Evolutionary conservation across 2,888 invertebrate species (phyloP).

Genomic region (Meteorus colon): DNA sequence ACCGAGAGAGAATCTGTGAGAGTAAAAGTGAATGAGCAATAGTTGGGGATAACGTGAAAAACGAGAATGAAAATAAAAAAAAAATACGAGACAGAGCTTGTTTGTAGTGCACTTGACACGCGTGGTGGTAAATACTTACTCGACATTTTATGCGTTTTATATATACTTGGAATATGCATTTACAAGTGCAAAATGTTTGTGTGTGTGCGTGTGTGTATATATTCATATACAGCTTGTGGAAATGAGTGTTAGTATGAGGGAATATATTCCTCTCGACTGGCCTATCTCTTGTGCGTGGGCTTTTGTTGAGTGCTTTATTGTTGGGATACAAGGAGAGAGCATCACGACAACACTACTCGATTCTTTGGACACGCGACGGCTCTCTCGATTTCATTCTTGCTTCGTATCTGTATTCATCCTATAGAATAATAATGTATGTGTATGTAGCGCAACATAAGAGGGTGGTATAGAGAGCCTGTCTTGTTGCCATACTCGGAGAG

Average conservation of each 20-base stretch:
- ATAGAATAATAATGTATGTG: neutral
- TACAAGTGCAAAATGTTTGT: conserved; percentile 55
- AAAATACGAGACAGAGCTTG: conserved; percentile 35
- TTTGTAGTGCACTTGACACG: conserved; percentile 54
- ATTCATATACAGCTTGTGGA: neutral
- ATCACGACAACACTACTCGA: conserved; percentile 32
- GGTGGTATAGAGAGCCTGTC: conserved; percentile 34
- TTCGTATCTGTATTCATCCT: neutral
- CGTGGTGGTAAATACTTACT: conserved; percentile 50
- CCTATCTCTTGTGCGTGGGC: conserved; percentile 45
- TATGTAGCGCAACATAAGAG: conserved; percentile 19
- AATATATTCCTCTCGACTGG: conserved; percentile 35
- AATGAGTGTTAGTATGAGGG: conserved; percentile 31
- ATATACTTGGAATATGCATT: conserved; percentile 57
- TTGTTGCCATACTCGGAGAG: conserved; percentile 4
- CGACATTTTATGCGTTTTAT: conserved; percentile 62
- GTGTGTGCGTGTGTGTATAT: conserved; percentile 23
- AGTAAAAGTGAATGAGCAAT: conserved; percentile 42
- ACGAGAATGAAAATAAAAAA: conserved; percentile 5
- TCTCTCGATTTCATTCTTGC: conserved; percentile 36
- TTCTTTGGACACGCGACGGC: conserved; percentile 38
- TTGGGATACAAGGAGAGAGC: conserved; percentile 31
- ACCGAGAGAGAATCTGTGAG: conserved; percentile 41
- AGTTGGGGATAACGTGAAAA: conserved; percentile 11
- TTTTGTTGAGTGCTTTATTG: conserved; percentile 46